Evolutionary conservation across 2,113 vertebrate genomes (phyloP).

Genomic region (Hippopotamus amphibius): DNA sequence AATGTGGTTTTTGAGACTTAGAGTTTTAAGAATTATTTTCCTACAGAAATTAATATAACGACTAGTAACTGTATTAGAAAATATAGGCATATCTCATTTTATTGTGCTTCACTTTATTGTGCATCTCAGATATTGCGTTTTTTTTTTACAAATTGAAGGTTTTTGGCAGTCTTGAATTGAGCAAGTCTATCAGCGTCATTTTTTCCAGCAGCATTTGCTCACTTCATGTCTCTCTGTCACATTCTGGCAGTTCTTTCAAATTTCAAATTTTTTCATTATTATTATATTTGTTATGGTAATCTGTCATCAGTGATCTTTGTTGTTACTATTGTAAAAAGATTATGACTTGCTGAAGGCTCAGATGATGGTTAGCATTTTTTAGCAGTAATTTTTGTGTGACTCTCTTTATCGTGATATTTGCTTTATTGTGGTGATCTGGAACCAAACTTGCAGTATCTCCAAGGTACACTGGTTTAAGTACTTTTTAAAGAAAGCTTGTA

Average conservation of each 20-base stretch:
- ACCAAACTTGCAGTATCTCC: neutral
- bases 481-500: conserved; percentile 24
- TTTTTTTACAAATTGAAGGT: neutral
- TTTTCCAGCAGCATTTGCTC: neutral
- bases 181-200: neutral
- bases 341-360: neutral
- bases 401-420: too few relatives aligned
- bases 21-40: conserved; percentile 18
- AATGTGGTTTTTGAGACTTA: neutral
- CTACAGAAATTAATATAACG: neutral
- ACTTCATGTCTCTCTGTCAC: neutral
- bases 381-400: neutral
- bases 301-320: neutral
- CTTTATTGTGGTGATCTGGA: neutral
- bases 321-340: neutral
- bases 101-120: neutral
- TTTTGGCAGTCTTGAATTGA: neutral
- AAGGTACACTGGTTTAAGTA: neutral
- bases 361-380: neutral
- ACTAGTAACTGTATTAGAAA: conserved; percentile 37
- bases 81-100: neutral
- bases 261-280: neutral
- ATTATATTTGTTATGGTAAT: neutral
- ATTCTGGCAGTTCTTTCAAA: neutral
- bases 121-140: neutral